These are phyloP conservation scores for Shinisaurus crocodilurus DNA, from an alignment of 2,113 vertebrate genomes.

Conservation along the genomic window DNA sequence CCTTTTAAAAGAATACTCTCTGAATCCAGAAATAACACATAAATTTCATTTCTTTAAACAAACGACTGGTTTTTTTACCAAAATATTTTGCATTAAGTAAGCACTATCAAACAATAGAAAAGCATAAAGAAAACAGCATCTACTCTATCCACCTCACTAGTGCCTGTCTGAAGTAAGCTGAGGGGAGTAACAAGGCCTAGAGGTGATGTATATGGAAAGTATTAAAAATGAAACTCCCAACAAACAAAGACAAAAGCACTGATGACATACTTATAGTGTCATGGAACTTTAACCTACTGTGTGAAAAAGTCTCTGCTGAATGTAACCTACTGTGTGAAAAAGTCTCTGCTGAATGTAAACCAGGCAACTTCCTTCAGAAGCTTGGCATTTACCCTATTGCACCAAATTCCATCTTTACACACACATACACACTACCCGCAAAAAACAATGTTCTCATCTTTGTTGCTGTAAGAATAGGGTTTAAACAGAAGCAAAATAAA, in stretches of 20 bases:
- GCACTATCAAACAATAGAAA: background rate
- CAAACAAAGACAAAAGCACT: background rate
- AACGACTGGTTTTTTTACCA: background rate
- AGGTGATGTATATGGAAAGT: background rate
- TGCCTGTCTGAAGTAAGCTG: background rate
- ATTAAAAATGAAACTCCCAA: background rate
- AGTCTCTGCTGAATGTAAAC: background rate
- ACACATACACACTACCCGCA: background rate
- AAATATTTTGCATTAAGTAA: background rate
- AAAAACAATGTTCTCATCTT: background rate
- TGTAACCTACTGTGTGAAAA: background rate
- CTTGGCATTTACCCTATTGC: background rate
- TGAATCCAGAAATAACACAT: background rate
- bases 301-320: background rate
- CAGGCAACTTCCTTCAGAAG: background rate
- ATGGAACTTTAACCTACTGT: background rate
- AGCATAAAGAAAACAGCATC: background rate
- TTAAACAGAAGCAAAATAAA: background rate
- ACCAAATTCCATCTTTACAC: background rate
- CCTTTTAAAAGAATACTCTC: background rate
- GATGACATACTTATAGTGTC: background rate
- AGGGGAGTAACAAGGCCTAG: background rate
- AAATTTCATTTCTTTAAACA: background rate
- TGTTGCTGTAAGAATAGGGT: background rate
- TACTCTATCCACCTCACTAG: background rate